phyloP scores from a whole-genome alignment of 2,113 vertebrate species.

The Zosterops borbonicus region DNA sequence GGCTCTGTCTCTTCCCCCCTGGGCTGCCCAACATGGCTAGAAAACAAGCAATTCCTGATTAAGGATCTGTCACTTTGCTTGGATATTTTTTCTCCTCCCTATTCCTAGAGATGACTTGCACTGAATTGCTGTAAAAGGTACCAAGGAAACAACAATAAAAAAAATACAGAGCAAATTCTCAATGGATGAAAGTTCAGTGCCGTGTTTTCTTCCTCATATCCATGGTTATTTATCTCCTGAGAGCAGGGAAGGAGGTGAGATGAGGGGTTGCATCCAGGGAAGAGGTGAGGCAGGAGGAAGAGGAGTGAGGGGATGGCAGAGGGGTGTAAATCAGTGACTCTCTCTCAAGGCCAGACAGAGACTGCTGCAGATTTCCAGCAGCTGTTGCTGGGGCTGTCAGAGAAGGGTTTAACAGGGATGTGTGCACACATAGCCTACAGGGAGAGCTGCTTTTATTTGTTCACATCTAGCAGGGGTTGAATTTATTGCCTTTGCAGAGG shows the following conservation, averaged over 20 bases:
- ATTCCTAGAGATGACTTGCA: background rate
- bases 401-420: constrained; percentile 10
- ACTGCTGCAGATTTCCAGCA: constrained; percentile 2
- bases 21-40: background rate
- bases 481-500: constrained; percentile 28
- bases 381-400: constrained; percentile 5
- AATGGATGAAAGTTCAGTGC: background rate
- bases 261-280: background rate
- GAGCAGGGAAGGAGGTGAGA: background rate
- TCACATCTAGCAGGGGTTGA: background rate
- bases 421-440: background rate
- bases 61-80: background rate
- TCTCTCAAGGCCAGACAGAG: background rate
- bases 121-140: background rate
- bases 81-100: background rate
- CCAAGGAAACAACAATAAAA: background rate
- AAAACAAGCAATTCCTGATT: background rate
- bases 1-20: background rate
- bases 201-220: background rate
- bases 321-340: background rate
- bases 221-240: background rate
- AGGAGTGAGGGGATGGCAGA: background rate
- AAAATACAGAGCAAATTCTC: background rate
- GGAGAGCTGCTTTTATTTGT: constrained; percentile 48
- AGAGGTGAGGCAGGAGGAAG: background rate